Conservation (phyloP, 2,888 invertebrate genomes). For the Phalangium opilio region DNA sequence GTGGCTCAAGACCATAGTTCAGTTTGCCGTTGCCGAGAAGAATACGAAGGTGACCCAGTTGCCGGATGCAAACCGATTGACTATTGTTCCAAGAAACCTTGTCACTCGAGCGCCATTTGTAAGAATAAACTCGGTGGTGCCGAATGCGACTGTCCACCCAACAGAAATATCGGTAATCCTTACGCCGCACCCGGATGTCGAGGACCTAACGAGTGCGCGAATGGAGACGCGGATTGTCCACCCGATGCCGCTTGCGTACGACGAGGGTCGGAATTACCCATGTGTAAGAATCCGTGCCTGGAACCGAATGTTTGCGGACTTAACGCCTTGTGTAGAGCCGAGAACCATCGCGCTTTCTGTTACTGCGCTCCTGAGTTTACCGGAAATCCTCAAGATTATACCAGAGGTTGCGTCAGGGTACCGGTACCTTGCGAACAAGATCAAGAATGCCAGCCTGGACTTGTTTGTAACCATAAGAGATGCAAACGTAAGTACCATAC, state of each 20-base stretch:
- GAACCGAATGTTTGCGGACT: slow-evolving; percentile 53
- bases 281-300: slow-evolving; percentile 49
- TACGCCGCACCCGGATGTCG: slow-evolving; percentile 50
- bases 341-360: slow-evolving; percentile 51
- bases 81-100: slow-evolving; percentile 59
- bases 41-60: slow-evolving; percentile 62
- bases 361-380: slow-evolving; percentile 52
- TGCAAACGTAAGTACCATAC: slow-evolving; percentile 19
- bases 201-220: slow-evolving; percentile 50
- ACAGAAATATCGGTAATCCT: slow-evolving; percentile 52
- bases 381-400: slow-evolving; percentile 47
- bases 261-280: slow-evolving; percentile 13
- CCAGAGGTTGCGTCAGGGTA: slow-evolving; percentile 20
- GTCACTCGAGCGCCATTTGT: slow-evolving; percentile 60
- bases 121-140: slow-evolving; percentile 62
- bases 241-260: slow-evolving; percentile 45
- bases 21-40: slow-evolving; percentile 65
- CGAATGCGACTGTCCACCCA: slow-evolving; percentile 57
- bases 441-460: slow-evolving; percentile 57
- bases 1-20: slow-evolving; percentile 65
- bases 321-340: slow-evolving; percentile 49
- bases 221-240: slow-evolving; percentile 25
- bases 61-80: slow-evolving; percentile 53
- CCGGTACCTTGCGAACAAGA: slow-evolving; percentile 51
- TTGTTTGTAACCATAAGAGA: slow-evolving; percentile 50